A percentile compares a stretch with the other conserved stretches of the same genome.
Conservation (phyloP, 2,113 vertebrate species). For the Calidris pugnax region DNA sequence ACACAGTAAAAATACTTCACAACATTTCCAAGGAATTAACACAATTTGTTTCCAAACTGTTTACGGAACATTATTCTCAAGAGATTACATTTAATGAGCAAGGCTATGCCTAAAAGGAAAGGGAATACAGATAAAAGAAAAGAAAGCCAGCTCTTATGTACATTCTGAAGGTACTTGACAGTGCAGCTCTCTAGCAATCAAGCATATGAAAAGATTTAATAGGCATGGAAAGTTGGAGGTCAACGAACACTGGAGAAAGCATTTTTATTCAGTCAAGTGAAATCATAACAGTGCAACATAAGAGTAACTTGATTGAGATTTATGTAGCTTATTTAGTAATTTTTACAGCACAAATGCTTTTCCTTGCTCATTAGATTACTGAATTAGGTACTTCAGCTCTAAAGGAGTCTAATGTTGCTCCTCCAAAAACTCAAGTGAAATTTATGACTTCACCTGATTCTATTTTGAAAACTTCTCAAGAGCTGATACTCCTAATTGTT, state of each 20-base stretch:
- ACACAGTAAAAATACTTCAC: neutral
- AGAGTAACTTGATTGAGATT: neutral
- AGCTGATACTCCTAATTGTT: neutral
- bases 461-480: neutral
- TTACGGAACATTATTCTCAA: neutral
- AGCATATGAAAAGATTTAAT: neutral
- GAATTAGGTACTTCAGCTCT: neutral
- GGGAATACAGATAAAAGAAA: neutral
- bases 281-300: neutral
- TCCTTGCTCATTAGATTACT: neutral
- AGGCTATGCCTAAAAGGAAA: neutral
- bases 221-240: neutral
- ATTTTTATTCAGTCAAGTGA: slow-evolving; percentile 16
- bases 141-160: neutral
- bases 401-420: neutral
- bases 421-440: neutral
- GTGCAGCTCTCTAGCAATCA: neutral
- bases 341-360: neutral
- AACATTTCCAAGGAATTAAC: neutral
- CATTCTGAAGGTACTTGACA: neutral
- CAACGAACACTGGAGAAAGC: neutral
- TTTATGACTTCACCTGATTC: neutral
- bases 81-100: neutral
- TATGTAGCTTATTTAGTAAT: neutral
- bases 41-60: neutral